phyloP scores from a whole-genome alignment of 2,888 invertebrate species.

The Mechanitis messenoides region DNA sequence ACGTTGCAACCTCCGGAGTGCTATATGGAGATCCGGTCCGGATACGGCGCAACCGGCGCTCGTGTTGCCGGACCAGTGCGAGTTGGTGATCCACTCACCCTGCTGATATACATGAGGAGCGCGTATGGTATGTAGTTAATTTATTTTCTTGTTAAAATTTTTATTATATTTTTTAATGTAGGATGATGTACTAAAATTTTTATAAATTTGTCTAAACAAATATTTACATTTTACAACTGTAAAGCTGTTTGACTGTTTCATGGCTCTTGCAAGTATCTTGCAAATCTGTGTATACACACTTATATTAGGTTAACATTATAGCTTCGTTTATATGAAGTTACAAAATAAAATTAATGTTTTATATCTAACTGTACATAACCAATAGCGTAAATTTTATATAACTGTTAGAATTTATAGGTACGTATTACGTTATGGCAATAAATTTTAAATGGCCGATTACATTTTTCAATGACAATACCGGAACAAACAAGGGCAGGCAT shows the following conservation, averaged over 20 bases:
- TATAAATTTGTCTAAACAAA: too few species aligned
- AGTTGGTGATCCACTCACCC: slow-evolving; percentile 93
- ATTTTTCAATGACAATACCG: slow-evolving; percentile 19
- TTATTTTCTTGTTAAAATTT: neutral
- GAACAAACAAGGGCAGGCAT: slow-evolving; percentile 54
- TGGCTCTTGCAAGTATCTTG: too few species aligned
- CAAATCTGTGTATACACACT: too few species aligned
- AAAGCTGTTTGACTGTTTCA: too few species aligned
- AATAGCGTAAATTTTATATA: slow-evolving; percentile 2
- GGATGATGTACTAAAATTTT: too few species aligned
- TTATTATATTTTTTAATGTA: neutral
- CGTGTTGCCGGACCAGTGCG: slow-evolving; percentile 92
- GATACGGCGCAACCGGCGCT: slow-evolving; percentile 91
- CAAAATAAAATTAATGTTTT: neutral
- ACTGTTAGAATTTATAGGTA: slow-evolving; percentile 6
- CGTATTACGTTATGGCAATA: slow-evolving; percentile 16
- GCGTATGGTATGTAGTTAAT: slow-evolving; percentile 84
- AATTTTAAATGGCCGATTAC: slow-evolving; percentile 19
- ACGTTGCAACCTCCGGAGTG: slow-evolving; percentile 95
- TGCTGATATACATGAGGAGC: slow-evolving; percentile 96
- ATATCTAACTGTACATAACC: slow-evolving; percentile 4
- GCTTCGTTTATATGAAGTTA: too few species aligned
- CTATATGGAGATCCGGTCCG: slow-evolving; percentile 96
- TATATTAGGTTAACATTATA: too few species aligned
- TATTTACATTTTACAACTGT: too few species aligned